phyloP scores from a whole-genome alignment of 2,113 vertebrate genomes.

The Catharus minimus region DNA sequence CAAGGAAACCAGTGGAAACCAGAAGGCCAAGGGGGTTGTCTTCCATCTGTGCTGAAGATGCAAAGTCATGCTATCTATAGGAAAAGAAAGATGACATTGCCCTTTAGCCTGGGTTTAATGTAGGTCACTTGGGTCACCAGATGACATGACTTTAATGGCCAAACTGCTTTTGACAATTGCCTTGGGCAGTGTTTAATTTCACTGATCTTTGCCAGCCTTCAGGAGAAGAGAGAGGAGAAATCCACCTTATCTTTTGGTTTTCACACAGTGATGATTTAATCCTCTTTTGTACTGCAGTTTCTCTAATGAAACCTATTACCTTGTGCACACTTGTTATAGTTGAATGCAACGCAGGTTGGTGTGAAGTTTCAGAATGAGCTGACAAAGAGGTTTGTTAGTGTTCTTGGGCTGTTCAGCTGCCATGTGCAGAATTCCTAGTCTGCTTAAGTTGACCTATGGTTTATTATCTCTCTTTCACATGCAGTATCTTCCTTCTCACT shows the following conservation, averaged over 20 bases:
- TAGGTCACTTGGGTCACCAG: slow-evolving; percentile 64
- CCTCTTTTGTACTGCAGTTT: not conserved
- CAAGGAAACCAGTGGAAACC: not conserved
- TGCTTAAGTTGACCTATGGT: not conserved
- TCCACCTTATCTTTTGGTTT: slow-evolving; percentile 28
- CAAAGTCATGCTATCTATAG: slow-evolving; percentile 29
- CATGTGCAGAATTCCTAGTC: not conserved
- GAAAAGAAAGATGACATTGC: slow-evolving; percentile 55
- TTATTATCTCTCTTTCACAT: not conserved
- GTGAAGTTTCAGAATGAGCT: not conserved
- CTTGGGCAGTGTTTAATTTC: slow-evolving; percentile 55
- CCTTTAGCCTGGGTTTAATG: slow-evolving; percentile 63
- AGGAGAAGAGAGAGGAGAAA: slow-evolving; percentile 22
- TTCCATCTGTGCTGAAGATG: slow-evolving; percentile 49
- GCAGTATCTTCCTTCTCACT: not conserved
- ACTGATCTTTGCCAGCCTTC: slow-evolving; percentile 50
- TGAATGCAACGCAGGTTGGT: not conserved
- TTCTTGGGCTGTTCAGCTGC: not conserved
- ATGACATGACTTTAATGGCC: slow-evolving; percentile 65
- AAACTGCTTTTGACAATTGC: slow-evolving; percentile 62
- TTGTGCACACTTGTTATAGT: not conserved
- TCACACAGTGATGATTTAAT: not conserved
- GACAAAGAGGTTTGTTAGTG: not conserved
- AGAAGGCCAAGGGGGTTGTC: not conserved
- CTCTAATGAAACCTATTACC: not conserved